Percentiles rank a stretch among this genome's conserved stretches.
These are phyloP conservation scores for Pogonus chalceus DNA, from an alignment of 1,140 invertebrate species.

Conservation along the genomic window DNA sequence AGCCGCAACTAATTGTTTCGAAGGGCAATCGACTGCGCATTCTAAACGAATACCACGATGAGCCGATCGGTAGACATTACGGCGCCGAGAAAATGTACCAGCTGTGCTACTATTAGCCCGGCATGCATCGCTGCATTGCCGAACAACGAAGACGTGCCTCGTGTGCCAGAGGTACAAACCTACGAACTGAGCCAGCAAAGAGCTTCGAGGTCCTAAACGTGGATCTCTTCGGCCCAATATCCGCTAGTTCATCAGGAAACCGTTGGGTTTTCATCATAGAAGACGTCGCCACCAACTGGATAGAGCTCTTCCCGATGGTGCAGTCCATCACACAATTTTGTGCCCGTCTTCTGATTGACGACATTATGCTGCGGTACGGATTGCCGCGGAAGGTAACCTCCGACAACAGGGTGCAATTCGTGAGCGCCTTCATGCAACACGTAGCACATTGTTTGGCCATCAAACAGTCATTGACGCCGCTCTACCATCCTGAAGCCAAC, in stretches of 20 bases:
- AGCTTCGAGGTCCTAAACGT: slow-evolving; percentile 27
- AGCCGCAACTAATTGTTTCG: slow-evolving; percentile 16
- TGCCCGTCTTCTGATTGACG: slow-evolving; percentile 15
- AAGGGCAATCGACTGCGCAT: slow-evolving; percentile 6
- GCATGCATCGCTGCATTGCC: no score
- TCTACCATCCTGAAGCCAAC: slow-evolving; percentile 33
- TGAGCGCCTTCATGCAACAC: slow-evolving; percentile 28
- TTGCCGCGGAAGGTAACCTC: slow-evolving; percentile 16
- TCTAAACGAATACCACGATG: slow-evolving; percentile 14
- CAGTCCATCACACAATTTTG: slow-evolving; percentile 18
- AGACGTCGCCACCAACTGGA: slow-evolving; percentile 17
- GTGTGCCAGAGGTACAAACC: slow-evolving; percentile 12
- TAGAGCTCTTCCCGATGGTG: slow-evolving; percentile 19
- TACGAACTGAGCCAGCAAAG: slow-evolving; percentile 11
- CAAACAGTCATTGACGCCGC: slow-evolving; percentile 27
- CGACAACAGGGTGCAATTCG: slow-evolving; percentile 22
- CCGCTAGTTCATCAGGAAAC: not conserved
- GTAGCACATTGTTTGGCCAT: slow-evolving; percentile 24
- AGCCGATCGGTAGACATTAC: slow-evolving; percentile 15
- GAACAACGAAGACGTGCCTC: no score
- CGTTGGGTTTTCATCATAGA: slow-evolving; percentile 17
- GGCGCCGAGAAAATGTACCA: slow-evolving; percentile 19
- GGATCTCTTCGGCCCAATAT: slow-evolving; percentile 22
- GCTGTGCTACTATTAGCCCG: slow-evolving; percentile 21
- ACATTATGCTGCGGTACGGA: slow-evolving; percentile 20